Evolutionary conservation across 2,113 vertebrate genomes (phyloP).

Genomic region (Arenaria interpres): DNA sequence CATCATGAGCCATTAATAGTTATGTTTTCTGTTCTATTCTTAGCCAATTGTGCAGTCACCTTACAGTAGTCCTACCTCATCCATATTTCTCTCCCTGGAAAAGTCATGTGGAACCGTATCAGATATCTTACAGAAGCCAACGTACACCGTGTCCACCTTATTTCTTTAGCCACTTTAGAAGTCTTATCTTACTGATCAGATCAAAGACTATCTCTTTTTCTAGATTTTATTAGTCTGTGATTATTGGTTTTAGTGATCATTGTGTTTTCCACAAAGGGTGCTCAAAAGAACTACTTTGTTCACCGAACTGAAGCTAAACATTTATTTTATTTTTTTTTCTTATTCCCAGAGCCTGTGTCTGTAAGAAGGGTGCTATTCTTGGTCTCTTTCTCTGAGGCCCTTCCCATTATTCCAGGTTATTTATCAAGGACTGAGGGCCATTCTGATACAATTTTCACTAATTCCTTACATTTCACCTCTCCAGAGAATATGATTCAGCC

Average conservation of each 20-base stretch:
- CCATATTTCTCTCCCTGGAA: conserved; percentile 1
- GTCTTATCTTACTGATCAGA: not conserved
- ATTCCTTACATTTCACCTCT: not conserved
- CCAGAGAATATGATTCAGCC: not conserved
- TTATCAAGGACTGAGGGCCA: not conserved
- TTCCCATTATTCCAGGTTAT: not conserved
- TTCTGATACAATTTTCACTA: not conserved
- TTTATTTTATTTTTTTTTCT: not conserved
- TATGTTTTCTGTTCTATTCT: conserved; percentile 52
- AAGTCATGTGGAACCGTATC: conserved; percentile 23
- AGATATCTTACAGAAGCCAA: not conserved
- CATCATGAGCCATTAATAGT: conserved; percentile 62
- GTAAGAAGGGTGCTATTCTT: not conserved
- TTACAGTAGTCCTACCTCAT: conserved; percentile 23
- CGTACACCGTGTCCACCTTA: not conserved
- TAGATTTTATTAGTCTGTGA: not conserved
- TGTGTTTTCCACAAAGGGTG: not conserved
- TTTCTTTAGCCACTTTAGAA: not conserved
- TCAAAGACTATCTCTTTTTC: not conserved
- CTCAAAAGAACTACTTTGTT: not conserved
- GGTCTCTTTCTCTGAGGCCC: not conserved
- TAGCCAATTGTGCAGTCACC: conserved; percentile 50
- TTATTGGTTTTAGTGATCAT: not conserved
- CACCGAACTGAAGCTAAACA: not conserved
- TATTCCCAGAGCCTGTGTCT: not conserved